Evolutionary conservation across 2,113 vertebrate species (phyloP), one percentile per base, ranked within the genome.

Genomic region (Polypterus bichir): DNA sequence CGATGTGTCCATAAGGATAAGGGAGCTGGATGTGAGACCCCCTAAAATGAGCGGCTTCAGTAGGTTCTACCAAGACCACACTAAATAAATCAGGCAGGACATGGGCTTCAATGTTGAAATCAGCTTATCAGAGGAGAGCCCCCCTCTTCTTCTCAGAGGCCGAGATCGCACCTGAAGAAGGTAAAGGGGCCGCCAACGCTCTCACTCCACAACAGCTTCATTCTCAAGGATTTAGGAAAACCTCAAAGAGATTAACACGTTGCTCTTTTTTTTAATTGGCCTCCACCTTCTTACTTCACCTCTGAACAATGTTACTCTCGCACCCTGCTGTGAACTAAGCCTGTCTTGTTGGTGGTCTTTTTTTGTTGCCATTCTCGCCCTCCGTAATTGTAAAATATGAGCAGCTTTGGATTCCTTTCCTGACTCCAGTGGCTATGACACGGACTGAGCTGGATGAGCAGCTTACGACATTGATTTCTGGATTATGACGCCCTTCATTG

Each of bases 281-380:
- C 55, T 46, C 62, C 46, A 45, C 59, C 59, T 49, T 53, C 59
- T 53, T 64, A 11, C 49, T 58, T 64, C 66, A 59, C 59, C 54
- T 58, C 9, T 5, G 48, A 49, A 51, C 49, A 59, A 44, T 57
- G 47, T 57, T 49, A 6, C 57, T 47, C 49, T 65, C 57, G 44
- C 63, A 49, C 64, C 58, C n/a, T 48, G 58, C 44, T 65, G 59
- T 46, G 44, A 56, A 49, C 54, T 53, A 46, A 44, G 54, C 53
- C 52, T 46, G 44, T 53, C 9, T 46, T 47, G 49, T 57, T 59
- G 57, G 46, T 52, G 63, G 57, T 60, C 51, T 64, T 48, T n/a
- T 27, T 57, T 53, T 59, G 54, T 48, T 9, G 44, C 53, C 46
- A 62, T 57, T 57, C 56, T 57, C 3, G 46, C 5, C 56, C 5